Percentiles rank a stretch among this genome's conserved stretches.
Conservation (phyloP, 2,113 vertebrate genomes). For the Elephantulus edwardii region DNA sequence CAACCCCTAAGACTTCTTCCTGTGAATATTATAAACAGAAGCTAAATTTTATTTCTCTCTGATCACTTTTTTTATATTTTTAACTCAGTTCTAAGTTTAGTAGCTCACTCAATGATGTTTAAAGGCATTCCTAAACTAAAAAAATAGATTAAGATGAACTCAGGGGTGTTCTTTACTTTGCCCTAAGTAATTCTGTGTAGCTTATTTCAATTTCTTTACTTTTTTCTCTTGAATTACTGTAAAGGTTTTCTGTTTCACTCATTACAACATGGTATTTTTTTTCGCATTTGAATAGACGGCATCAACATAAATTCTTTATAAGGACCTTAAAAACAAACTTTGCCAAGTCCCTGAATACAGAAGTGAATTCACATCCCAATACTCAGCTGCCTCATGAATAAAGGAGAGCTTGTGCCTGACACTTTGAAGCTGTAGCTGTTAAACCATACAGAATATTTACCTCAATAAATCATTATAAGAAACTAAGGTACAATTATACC, state of each 20-base stretch:
- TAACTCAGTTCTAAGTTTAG: slow-evolving; percentile 70
- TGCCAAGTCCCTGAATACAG: slow-evolving; percentile 90
- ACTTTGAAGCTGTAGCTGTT: slow-evolving; percentile 90
- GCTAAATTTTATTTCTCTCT: slow-evolving; percentile 75
- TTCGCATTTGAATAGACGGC: slow-evolving; percentile 88
- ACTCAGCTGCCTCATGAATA: slow-evolving; percentile 89
- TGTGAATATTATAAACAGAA: slow-evolving; percentile 72
- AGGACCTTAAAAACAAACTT: slow-evolving; percentile 89
- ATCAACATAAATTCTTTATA: slow-evolving; percentile 90
- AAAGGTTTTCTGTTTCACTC: slow-evolving; percentile 89
- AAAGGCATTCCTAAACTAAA: slow-evolving; percentile 48
- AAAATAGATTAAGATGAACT: slow-evolving; percentile 75
- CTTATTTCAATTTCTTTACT: slow-evolving; percentile 85
- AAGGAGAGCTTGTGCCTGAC: slow-evolving; percentile 88
- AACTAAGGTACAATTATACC: slow-evolving; percentile 91
- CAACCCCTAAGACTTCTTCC: slow-evolving; percentile 61
- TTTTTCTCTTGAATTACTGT: slow-evolving; percentile 85
- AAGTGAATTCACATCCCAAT: slow-evolving; percentile 89
- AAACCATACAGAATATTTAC: slow-evolving; percentile 92
- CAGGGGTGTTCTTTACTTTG: slow-evolving; percentile 75
- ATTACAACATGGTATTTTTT: slow-evolving; percentile 86
- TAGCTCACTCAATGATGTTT: slow-evolving; percentile 66
- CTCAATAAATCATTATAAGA: slow-evolving; percentile 92
- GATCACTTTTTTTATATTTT: slow-evolving; percentile 74
- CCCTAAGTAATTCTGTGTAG: slow-evolving; percentile 82